Evolutionary conservation across 2,888 invertebrate genomes (phyloP), one percentile per base, ranked within the genome.

Genomic region (Coecobrya sp.): DNA sequence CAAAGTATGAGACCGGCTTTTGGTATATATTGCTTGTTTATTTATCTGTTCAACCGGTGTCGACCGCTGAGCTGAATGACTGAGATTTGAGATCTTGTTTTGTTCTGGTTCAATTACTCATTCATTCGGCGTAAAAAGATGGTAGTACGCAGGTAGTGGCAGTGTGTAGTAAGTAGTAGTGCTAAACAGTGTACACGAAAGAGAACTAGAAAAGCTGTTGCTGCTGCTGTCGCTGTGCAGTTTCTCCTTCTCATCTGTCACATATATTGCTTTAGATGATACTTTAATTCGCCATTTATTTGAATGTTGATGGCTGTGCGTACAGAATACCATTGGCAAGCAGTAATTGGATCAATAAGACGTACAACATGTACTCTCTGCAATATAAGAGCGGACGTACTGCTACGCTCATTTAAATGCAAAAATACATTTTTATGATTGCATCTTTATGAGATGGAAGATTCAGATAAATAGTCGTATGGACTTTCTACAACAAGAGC

Each of bases 21-120:
- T 62, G 62, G 22, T 62, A 19, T 84, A 76, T 27, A 76, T 27
- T 52, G 79, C 52, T 55, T 79, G 79, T 79, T 79, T 79, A 76
- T 49, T 76, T 76, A 79, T 79, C 79, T 79, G 52, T 49, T 52
- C 79, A 79, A 52, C 55, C 16, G 11, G 36, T 62, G 36, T 84
- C 68, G 3, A 68, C 68, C 27, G 62, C 27, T 49, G 68, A 68
- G 52, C 19, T 42, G 76, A 19, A 8, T 52, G 27, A 86, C 36
- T 70, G 16, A 86, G 68, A 73, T 27, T 86, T 86, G 25, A 89
- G 89, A 86, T 86, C 81, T 91, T 86, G 91, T 86, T 91, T 86
- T 91, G 81, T 82, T 91, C 84, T 91, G 68, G 86, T 86, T 90
- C 85, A 85, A 91, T 91, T 91, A 86, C 70, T 91, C 86, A 91